Evolutionary conservation across 2,888 invertebrate genomes (phyloP).

Genomic region (Thumatha senex): DNA sequence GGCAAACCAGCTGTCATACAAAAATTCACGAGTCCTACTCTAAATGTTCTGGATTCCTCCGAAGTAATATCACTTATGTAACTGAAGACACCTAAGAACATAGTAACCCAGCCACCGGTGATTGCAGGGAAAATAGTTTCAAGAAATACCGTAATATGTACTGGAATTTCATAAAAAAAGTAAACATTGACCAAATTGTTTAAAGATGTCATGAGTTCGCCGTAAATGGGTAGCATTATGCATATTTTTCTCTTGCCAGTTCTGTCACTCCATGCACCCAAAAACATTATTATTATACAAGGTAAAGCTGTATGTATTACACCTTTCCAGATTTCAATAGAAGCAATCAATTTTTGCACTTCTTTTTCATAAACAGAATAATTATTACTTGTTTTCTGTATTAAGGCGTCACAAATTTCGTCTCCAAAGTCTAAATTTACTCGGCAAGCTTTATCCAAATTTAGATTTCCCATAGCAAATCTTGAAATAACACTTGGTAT

Average conservation of each 20-base stretch:
- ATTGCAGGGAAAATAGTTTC: conserved; percentile 80
- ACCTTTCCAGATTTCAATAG: conserved; percentile 83
- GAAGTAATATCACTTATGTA: conserved; percentile 85
- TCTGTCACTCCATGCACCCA: conserved; percentile 86
- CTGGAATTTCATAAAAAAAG: conserved; percentile 82
- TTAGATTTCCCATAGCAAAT: conserved; percentile 84
- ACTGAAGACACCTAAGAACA: conserved; percentile 84
- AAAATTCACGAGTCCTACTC: conserved; percentile 85
- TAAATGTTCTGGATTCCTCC: conserved; percentile 81
- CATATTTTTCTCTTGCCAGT: conserved; percentile 82
- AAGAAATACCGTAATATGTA: conserved; percentile 77
- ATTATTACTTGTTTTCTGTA: conserved; percentile 70
- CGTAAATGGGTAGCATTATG: conserved; percentile 81
- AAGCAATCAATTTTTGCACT: conserved; percentile 83
- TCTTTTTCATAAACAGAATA: conserved; percentile 85
- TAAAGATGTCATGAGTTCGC: conserved; percentile 77
- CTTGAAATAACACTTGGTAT: conserved; percentile 87
- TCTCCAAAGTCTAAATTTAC: conserved; percentile 64
- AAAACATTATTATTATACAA: conserved; percentile 81
- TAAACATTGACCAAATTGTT: conserved; percentile 82
- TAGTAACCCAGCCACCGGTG: conserved; percentile 82
- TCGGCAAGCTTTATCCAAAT: conserved; percentile 74
- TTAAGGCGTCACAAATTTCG: conserved; percentile 66
- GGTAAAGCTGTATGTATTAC: conserved; percentile 82
- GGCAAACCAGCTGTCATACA: conserved; percentile 84